phyloP scores from a whole-genome alignment of 2,888 invertebrate genomes.

The Pantelozetes paolii region DNA sequence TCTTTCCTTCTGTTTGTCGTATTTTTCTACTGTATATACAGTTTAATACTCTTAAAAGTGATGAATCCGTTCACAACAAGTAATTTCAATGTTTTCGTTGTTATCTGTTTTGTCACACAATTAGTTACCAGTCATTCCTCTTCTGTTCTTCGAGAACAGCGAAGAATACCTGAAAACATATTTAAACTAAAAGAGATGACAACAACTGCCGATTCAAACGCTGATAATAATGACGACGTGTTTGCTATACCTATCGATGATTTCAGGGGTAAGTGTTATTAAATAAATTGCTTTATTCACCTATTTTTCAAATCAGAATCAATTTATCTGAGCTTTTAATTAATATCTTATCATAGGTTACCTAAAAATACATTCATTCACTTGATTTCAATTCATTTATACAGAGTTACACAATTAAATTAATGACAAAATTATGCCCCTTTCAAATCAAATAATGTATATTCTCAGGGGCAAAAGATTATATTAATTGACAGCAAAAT shows the following conservation, averaged over 20 bases:
- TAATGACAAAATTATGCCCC: too few relatives aligned
- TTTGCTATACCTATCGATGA: conserved; percentile 24
- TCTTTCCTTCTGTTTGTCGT: too few relatives aligned
- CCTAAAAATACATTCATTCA: too few relatives aligned
- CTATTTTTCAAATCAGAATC: too few relatives aligned
- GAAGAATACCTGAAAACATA: conserved; percentile 6
- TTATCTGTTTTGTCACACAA: neutral
- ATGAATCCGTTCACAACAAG: neutral
- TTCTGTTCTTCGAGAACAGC: neutral
- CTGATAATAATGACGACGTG: neutral
- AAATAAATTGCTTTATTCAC: too few relatives aligned
- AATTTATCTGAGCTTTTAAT: too few relatives aligned
- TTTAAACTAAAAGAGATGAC: neutral
- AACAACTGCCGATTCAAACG: neutral
- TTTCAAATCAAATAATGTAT: too few relatives aligned
- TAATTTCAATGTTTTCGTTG: neutral
- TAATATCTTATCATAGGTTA: too few relatives aligned
- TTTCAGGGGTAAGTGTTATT: conserved; percentile 19
- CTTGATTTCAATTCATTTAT: too few relatives aligned
- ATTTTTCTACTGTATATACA: neutral
- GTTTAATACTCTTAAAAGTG: neutral
- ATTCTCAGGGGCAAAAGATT: too few relatives aligned
- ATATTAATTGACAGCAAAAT: too few relatives aligned
- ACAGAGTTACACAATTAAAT: too few relatives aligned
- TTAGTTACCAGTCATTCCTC: neutral